A percentile compares a stretch with the other conserved stretches of the same genome.
These are phyloP conservation scores for Adelphocoris suturalis DNA, from an alignment of 2,888 invertebrate species.

Conservation along the genomic window DNA sequence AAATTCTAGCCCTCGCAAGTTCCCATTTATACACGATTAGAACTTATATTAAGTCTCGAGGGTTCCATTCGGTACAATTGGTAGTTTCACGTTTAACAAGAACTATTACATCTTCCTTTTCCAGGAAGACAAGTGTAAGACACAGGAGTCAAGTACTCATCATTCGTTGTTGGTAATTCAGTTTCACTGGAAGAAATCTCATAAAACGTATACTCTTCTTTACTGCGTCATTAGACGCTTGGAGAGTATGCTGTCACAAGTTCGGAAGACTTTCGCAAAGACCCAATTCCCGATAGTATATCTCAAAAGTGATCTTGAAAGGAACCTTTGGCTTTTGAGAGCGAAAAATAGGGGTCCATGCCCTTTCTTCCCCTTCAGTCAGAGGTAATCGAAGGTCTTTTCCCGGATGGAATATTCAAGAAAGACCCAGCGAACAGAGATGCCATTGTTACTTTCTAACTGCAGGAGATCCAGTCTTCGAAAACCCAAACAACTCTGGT, in stretches of 20 bases:
- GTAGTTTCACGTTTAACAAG: no score
- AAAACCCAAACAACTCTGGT: constrained; percentile 44
- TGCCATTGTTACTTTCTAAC: constrained; percentile 49
- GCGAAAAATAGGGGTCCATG: constrained; percentile 43
- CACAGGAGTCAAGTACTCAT: no score
- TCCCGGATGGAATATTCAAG: constrained; percentile 36
- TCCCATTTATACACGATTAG: no score
- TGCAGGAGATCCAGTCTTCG: constrained; percentile 25
- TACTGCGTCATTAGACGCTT: no score
- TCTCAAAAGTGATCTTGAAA: neutral
- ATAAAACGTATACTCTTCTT: no score
- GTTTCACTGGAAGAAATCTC: no score
- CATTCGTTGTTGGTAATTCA: no score
- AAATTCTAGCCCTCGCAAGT: no score
- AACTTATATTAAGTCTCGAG: no score
- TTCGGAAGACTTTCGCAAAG: constrained; percentile 15
- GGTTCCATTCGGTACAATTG: no score
- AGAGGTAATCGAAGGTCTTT: constrained; percentile 50
- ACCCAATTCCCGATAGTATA: neutral
- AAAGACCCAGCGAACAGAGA: constrained; percentile 14
- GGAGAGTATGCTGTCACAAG: neutral
- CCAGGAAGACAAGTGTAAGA: no score
- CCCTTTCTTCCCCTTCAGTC: constrained; percentile 37
- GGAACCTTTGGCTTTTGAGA: constrained; percentile 14
- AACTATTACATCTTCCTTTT: no score